Evolutionary conservation across 1,140 invertebrate genomes (phyloP), one percentile per base, ranked within the genome.

Genomic region (Meloidogyne chitwoodi): DNA sequence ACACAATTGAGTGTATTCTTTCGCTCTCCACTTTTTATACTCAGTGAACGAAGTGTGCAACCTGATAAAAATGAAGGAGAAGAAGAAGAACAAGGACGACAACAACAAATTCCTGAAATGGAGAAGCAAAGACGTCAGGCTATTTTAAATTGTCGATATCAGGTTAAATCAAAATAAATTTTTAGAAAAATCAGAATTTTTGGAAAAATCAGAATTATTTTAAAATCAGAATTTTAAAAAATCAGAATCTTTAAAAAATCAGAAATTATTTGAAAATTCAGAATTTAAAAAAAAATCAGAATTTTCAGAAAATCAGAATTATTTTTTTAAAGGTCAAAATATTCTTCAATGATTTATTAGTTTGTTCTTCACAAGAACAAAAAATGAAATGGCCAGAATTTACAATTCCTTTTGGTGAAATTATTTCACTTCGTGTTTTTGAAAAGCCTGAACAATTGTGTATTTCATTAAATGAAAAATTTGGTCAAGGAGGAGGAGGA

Each of bases 321-420:
- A 12, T 31, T 70, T 27, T 64, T 76, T 31, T 34, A 31, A 67
- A 78, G 48, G 63, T 81, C 44, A 65, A 81, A 44, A 48, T 81
- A 27, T 77, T 67, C 48, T 81, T 81, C 77, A 81, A 81, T 48
- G 71, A 81, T 41, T 41, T 80, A 14, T 71, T 82, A 19, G 80
- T 81, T 22, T 81, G 79, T 63, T 26, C 27, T 10, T 81, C 79
- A 8, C 63, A 83, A 29, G 68, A 44, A 0, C 78, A 38, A 27
- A 12, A 74, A 78, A 19, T 66, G 4, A 12, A 41, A 12, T 75
- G 65, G 65, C 73, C 62, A 29, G 27, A 29, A n/a, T 81, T 81
- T 68, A 29, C 56, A n/a, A 81, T 74, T 29, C 41, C 34, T 22
- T 79, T 81, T 64, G 69, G 24, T 1, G 63, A 82, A 22, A 70